phyloP scores from a whole-genome alignment of 2,113 vertebrate species.

The Illadopsis cleaveri region DNA sequence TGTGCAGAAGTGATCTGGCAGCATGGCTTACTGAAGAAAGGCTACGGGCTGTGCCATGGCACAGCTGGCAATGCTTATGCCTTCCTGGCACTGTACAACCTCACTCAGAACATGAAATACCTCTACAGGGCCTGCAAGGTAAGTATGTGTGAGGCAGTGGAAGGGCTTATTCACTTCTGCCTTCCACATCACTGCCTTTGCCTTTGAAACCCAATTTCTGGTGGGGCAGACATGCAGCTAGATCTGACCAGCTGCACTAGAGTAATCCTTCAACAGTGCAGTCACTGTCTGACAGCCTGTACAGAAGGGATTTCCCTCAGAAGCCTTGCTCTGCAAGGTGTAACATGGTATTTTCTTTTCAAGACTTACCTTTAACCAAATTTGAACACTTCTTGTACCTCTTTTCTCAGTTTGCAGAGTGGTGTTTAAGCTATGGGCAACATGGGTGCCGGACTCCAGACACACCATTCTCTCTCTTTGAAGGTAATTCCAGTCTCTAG shows the following conservation, averaged over 20 bases:
- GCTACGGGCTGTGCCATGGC: conserved; percentile 94
- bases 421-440: conserved; percentile 95
- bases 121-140: conserved; percentile 97
- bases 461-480: conserved; percentile 95
- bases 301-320: not conserved
- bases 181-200: not conserved
- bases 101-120: conserved; percentile 85
- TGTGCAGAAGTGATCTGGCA: conserved; percentile 93
- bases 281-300: not conserved
- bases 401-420: conserved; percentile 90
- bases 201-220: not conserved
- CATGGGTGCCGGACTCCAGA: conserved; percentile 95
- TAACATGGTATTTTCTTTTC: not conserved
- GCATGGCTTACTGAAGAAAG: conserved; percentile 89
- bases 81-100: conserved; percentile 88
- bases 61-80: conserved; percentile 91
- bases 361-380: not conserved
- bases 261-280: not conserved
- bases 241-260: not conserved
- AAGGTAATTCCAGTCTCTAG: conserved; percentile 81
- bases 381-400: not conserved
- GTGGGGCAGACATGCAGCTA: not conserved
- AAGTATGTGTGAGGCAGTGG: not conserved
- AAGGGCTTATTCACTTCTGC: not conserved
- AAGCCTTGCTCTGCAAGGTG: not conserved